These are phyloP conservation scores for Ceratoteleas bidentatus DNA, from an alignment of 1,140 invertebrate species.

Conservation along the genomic window DNA sequence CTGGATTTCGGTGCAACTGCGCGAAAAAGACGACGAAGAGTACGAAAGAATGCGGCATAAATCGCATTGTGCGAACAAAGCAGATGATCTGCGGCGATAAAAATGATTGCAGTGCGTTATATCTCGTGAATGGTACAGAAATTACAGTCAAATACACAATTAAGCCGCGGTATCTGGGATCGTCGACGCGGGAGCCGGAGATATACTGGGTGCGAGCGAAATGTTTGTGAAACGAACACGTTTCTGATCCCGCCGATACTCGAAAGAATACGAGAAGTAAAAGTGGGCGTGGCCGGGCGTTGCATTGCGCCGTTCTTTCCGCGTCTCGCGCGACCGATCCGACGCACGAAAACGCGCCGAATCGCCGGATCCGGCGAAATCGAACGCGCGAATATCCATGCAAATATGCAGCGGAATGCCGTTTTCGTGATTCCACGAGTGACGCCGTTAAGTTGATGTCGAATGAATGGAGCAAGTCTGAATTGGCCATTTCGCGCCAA, in stretches of 20 bases:
- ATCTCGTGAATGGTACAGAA: constrained; percentile 57
- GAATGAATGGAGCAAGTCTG: too few relatives aligned
- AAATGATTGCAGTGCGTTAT: constrained; percentile 56
- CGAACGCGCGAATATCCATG: constrained; percentile 12
- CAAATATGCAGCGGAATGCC: constrained; percentile 42
- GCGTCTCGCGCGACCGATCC: constrained; percentile 29
- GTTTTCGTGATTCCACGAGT: constrained; percentile 4
- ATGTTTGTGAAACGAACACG: constrained; percentile 71
- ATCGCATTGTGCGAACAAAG: constrained; percentile 39
- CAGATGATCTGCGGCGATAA: constrained; percentile 47
- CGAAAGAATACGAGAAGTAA: constrained; percentile 74
- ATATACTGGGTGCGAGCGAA: constrained; percentile 66
- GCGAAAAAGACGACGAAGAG: constrained; percentile 17
- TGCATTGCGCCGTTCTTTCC: constrained; percentile 48
- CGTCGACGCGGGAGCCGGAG: constrained; percentile 53
- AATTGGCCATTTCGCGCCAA: too few relatives aligned
- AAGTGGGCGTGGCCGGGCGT: constrained; percentile 73
- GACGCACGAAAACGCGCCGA: constrained; percentile 17
- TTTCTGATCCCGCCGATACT: constrained; percentile 72
- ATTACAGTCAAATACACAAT: constrained; percentile 62
- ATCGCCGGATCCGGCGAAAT: constrained; percentile 12
- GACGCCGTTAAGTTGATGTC: too few relatives aligned
- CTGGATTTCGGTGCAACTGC: too few relatives aligned
- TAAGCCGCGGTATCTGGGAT: constrained; percentile 53
- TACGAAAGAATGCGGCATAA: constrained; percentile 32